Conservation (phyloP, 2,113 vertebrate species). For the Melospiza melodia region DNA sequence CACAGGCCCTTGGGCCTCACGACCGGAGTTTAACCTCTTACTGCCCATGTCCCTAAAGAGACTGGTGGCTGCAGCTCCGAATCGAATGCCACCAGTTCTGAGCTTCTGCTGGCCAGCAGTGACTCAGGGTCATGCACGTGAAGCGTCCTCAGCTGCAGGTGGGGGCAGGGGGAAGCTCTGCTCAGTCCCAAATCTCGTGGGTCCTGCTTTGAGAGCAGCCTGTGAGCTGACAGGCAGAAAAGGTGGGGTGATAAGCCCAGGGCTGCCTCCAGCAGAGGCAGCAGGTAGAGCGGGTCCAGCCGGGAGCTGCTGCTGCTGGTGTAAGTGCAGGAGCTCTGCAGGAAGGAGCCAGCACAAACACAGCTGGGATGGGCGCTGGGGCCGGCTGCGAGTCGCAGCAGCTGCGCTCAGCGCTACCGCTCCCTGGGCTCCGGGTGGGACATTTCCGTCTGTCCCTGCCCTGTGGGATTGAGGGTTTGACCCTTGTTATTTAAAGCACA, state of each 20-base stretch:
- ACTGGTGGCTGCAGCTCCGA: not conserved
- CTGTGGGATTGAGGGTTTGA: not conserved
- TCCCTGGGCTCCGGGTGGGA: not conserved
- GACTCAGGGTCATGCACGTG: rapidly evolving
- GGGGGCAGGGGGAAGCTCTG: not conserved
- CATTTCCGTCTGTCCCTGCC: not conserved
- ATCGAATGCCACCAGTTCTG: not conserved
- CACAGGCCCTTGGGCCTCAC: not conserved
- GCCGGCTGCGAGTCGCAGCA: not conserved
- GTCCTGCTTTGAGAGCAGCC: not conserved
- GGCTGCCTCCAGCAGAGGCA: not conserved
- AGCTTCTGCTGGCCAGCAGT: not conserved
- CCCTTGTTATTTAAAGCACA: slow-evolving; percentile 20
- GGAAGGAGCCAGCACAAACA: slow-evolving; percentile 52
- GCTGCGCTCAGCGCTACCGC: slow-evolving; percentile 21
- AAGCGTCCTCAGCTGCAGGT: not conserved
- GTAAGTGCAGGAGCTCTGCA: slow-evolving; percentile 33
- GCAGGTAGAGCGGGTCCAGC: not conserved
- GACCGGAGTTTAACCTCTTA: not conserved
- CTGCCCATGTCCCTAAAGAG: not conserved
- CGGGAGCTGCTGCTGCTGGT: not conserved
- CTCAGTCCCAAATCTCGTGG: not conserved
- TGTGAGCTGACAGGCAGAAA: not conserved
- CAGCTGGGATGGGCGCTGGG: not conserved
- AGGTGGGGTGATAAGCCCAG: rapidly evolving